phyloP scores from a whole-genome alignment of 2,888 invertebrate genomes.

The Chouioia cunea region DNA sequence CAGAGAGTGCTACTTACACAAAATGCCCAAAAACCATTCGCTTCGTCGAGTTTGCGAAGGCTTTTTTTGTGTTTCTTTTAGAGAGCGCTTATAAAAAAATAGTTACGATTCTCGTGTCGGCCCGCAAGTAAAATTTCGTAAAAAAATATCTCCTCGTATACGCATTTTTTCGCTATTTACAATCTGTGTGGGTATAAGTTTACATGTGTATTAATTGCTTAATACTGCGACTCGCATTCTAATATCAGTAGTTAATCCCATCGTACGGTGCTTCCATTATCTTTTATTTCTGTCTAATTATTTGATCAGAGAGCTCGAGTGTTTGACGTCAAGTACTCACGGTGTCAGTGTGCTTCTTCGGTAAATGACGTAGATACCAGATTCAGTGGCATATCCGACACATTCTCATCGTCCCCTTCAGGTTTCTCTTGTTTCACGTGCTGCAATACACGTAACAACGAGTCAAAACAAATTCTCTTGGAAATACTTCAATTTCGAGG shows the following conservation, averaged over 20 bases:
- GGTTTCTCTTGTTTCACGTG: conserved; percentile 62
- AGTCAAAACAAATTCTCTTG: not conserved
- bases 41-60: conserved; percentile 12
- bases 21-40: conserved; percentile 42
- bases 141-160: conserved; percentile 63
- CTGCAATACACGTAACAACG: conserved; percentile 47
- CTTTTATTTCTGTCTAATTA: conserved; percentile 7
- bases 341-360: conserved; percentile 73
- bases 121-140: conserved; percentile 66
- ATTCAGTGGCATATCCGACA: conserved; percentile 77
- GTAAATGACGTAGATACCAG: conserved; percentile 79
- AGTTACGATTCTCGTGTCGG: conserved; percentile 47
- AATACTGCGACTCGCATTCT: conserved; percentile 62
- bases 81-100: conserved; percentile 42
- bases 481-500: too few species aligned
- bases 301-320: conserved; percentile 36
- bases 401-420: conserved; percentile 70
- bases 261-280: not conserved
- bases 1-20: not conserved
- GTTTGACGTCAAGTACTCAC: not conserved
- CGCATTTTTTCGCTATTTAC: conserved; percentile 55
- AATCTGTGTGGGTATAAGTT: conserved; percentile 56
- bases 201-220: conserved; percentile 48
- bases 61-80: conserved; percentile 3
- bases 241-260: conserved; percentile 44